These are phyloP conservation scores for Apodemia duryi DNA, from an alignment of 2,888 invertebrate species.

Conservation along the genomic window DNA sequence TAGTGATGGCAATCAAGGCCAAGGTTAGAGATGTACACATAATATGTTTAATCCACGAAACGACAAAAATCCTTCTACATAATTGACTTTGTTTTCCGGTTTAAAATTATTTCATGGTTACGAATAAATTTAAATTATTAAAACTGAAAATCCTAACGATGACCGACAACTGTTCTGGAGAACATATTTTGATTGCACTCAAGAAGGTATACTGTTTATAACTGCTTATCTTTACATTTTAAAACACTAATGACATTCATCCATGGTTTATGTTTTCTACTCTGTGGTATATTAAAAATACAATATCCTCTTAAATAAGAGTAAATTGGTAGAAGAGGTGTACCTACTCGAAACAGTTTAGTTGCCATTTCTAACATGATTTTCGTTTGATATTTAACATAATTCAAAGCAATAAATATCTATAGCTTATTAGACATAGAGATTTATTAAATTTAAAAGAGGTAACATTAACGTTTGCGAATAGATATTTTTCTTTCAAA, in stretches of 20 bases:
- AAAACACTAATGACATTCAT: background rate
- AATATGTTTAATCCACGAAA: background rate
- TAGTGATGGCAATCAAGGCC: conserved; percentile 10
- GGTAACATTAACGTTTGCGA: too few relatives aligned
- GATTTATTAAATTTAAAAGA: too few relatives aligned
- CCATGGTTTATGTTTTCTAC: background rate
- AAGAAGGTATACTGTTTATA: too few relatives aligned
- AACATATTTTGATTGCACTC: too few relatives aligned
- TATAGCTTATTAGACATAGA: too few relatives aligned
- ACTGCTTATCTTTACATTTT: background rate
- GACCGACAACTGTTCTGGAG: too few relatives aligned
- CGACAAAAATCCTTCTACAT: background rate
- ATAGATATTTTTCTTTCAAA: too few relatives aligned
- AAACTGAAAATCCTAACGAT: too few relatives aligned
- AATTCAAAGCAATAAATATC: too few relatives aligned
- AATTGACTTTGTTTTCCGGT: background rate
- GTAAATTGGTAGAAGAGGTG: background rate
- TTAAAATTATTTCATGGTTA: background rate
- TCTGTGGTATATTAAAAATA: background rate
- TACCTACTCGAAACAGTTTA: background rate
- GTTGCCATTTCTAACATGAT: background rate
- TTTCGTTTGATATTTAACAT: too few relatives aligned
- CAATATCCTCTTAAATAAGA: background rate
- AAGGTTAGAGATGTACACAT: conserved; percentile 24
- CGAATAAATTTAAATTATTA: too few relatives aligned